phyloP scores from a whole-genome alignment of 2,888 invertebrate genomes.

The Toxonevra muliebris region DNA sequence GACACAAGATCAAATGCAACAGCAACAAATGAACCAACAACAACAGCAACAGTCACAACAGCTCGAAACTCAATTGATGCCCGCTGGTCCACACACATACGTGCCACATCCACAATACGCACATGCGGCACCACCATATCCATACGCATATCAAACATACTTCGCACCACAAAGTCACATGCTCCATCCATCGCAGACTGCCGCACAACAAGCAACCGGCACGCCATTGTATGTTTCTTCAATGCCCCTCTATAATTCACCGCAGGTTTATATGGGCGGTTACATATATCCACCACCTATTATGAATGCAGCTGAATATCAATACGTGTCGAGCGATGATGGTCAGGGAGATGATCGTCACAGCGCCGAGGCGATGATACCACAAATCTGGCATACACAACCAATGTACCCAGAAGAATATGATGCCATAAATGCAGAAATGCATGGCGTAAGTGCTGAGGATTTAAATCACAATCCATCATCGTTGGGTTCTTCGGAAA shows the following conservation, averaged over 20 bases:
- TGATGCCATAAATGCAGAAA: slow-evolving; percentile 44
- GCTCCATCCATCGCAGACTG: slow-evolving; percentile 54
- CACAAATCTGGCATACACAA: slow-evolving; percentile 58
- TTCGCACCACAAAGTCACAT: slow-evolving; percentile 54
- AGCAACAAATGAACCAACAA: slow-evolving; percentile 41
- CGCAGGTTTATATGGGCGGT: slow-evolving; percentile 52
- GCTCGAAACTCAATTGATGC: slow-evolving; percentile 46
- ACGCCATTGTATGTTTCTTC: slow-evolving; percentile 55
- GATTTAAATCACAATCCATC: slow-evolving; percentile 61
- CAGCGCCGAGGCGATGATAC: slow-evolving; percentile 45
- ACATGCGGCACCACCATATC: slow-evolving; percentile 45
- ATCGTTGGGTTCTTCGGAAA: slow-evolving; percentile 58
- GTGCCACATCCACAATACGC: slow-evolving; percentile 51
- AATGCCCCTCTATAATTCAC: slow-evolving; percentile 53
- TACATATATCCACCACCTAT: slow-evolving; percentile 52
- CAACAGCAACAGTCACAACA: slow-evolving; percentile 45
- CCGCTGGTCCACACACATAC: slow-evolving; percentile 40
- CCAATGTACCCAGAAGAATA: slow-evolving; percentile 61
- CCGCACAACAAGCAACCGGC: slow-evolving; percentile 62
- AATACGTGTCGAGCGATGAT: slow-evolving; percentile 53
- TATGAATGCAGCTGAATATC: slow-evolving; percentile 58
- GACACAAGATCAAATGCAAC: slow-evolving; percentile 40
- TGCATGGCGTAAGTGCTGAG: slow-evolving; percentile 49
- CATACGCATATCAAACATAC: slow-evolving; percentile 49
- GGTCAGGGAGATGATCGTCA: slow-evolving; percentile 55